Conservation (phyloP, 2,797 vertebrate genomes). For the Geotrypetes seraphini region DNA sequence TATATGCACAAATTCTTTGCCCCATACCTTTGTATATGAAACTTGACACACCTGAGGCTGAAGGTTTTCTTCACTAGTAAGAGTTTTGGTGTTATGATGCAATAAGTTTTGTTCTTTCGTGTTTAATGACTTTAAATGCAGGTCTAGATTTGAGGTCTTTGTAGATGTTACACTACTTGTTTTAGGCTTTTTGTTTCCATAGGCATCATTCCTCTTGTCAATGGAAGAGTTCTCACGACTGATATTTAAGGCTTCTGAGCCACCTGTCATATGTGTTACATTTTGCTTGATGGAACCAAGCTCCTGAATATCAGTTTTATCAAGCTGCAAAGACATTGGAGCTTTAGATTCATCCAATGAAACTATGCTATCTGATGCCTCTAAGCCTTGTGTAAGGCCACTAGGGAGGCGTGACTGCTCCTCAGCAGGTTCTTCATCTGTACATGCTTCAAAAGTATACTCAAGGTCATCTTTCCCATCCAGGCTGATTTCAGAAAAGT, state of each 20-base stretch:
- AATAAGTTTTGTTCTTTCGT: slow-evolving; percentile 25
- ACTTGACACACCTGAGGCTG: slow-evolving; percentile 47
- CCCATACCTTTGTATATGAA: slow-evolving; percentile 64
- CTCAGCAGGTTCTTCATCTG: slow-evolving; percentile 69
- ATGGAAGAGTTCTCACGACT: slow-evolving; percentile 44
- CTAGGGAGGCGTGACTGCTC: slow-evolving; percentile 60
- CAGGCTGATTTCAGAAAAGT: slow-evolving; percentile 25
- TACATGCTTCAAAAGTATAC: slow-evolving; percentile 77
- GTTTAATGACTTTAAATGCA: slow-evolving; percentile 22
- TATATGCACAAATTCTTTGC: slow-evolving; percentile 4
- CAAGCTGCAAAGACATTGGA: slow-evolving; percentile 24
- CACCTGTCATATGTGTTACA: slow-evolving; percentile 32
- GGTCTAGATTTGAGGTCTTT: slow-evolving; percentile 12
- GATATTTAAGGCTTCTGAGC: slow-evolving; percentile 42
- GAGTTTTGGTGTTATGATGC: slow-evolving; percentile 34
- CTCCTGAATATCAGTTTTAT: slow-evolving; percentile 2
- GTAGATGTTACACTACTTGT: slow-evolving; percentile 14
- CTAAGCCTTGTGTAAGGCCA: slow-evolving; percentile 33
- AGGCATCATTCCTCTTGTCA: no score
- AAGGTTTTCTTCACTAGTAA: slow-evolving; percentile 48
- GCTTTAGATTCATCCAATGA: slow-evolving; percentile 11
- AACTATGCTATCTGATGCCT: neutral
- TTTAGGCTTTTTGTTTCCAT: slow-evolving; percentile 15
- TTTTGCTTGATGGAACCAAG: slow-evolving; percentile 27
- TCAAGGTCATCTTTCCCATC: slow-evolving; percentile 75